Percentiles rank a stretch among this genome's conserved stretches.
phyloP scores from a whole-genome alignment of 2,888 invertebrate species.

The Ligdia adustata region DNA sequence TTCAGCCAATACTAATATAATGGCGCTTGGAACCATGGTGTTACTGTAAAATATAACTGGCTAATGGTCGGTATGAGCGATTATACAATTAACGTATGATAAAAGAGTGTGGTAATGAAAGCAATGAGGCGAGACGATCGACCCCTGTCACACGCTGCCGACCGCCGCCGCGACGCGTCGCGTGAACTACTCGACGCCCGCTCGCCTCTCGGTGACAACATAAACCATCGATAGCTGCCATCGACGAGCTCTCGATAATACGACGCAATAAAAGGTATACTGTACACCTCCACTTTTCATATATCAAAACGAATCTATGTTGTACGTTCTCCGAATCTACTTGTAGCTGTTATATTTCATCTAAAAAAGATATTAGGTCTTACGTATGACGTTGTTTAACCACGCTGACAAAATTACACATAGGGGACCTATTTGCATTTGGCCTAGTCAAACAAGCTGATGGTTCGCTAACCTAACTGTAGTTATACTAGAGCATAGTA shows the following conservation, averaged over 20 bases:
- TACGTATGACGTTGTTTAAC: no score
- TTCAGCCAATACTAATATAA: constrained; percentile 31
- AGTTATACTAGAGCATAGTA: no score
- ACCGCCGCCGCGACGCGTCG: constrained; percentile 12
- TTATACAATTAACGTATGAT: constrained; percentile 50
- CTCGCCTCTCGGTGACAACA: constrained; percentile 38
- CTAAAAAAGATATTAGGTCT: no score
- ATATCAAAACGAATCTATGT: no score
- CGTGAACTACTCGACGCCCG: no score
- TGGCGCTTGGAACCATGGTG: constrained; percentile 37
- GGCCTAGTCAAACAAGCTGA: no score
- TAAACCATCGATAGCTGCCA: constrained; percentile 48
- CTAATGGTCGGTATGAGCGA: constrained; percentile 27
- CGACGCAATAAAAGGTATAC: constrained; percentile 45
- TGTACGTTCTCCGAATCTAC: no score
- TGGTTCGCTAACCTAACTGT: no score
- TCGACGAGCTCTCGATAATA: constrained; percentile 46
- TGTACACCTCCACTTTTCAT: constrained; percentile 13
- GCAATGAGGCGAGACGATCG: neutral
- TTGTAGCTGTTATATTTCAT: no score
- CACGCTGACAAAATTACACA: no score
- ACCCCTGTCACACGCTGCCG: neutral
- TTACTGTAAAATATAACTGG: no score
- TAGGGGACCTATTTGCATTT: no score
- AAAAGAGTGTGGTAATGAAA: constrained; percentile 33